Evolutionary conservation across 2,113 vertebrate species (phyloP).

Genomic region (Peromyscus polionotus): DNA sequence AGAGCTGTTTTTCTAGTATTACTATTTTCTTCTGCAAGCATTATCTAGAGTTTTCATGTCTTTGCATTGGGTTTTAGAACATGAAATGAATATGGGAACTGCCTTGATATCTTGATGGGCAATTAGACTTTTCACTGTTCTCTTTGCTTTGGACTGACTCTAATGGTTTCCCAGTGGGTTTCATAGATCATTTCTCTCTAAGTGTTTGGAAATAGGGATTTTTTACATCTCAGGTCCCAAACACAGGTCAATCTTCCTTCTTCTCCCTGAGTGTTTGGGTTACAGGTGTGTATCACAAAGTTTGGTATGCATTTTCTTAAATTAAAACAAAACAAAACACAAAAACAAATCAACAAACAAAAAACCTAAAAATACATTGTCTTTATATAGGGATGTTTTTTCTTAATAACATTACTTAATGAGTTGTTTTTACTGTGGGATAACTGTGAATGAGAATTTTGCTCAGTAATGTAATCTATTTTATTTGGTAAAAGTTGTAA

Average conservation of each 20-base stretch:
- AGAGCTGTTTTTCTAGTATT: not conserved
- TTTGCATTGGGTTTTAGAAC: constrained; percentile 3
- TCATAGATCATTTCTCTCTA: not conserved
- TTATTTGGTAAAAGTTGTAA: not conserved
- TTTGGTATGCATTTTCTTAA: not conserved
- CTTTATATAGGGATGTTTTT: not conserved
- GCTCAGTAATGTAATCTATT: not conserved
- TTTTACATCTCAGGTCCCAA: not conserved
- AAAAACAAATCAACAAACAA: too few species aligned
- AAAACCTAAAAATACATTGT: not conserved
- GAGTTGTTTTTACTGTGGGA: not conserved
- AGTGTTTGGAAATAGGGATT: not conserved
- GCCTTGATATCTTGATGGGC: not conserved
- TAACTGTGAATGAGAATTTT: not conserved
- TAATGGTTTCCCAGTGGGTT: not conserved
- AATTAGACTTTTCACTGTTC: not conserved
- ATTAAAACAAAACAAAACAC: too few species aligned
- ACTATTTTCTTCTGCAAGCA: constrained; percentile 20
- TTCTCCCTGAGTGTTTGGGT: not conserved
- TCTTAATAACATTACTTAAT: not conserved
- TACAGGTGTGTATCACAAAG: not conserved
- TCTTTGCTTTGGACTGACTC: not conserved
- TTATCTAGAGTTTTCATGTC: not conserved
- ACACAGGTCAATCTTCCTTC: not conserved
- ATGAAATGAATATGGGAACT: not conserved